Conservation (phyloP, 1,140 invertebrate species). For the Samia ricini region DNA sequence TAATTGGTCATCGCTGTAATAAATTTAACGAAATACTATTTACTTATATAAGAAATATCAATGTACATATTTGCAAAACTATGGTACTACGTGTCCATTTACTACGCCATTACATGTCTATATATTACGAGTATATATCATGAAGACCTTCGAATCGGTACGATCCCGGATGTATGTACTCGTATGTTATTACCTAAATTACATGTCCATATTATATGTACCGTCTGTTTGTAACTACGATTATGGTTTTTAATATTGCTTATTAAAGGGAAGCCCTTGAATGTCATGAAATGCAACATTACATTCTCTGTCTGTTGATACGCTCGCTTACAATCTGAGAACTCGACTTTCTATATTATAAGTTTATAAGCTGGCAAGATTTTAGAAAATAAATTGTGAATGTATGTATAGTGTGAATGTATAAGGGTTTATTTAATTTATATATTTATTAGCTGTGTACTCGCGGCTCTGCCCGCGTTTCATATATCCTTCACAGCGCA, state of each 20-base stretch:
- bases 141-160: neutral
- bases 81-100: neutral
- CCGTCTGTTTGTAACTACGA: neutral
- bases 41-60: neutral
- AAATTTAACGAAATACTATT: conserved; percentile 8
- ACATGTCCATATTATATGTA: neutral
- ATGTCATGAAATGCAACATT: too few species aligned
- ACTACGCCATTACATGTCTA: neutral
- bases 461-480: too few species aligned
- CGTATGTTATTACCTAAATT: too few species aligned
- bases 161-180: neutral
- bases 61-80: neutral
- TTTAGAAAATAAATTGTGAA: too few species aligned
- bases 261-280: neutral
- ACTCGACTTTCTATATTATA: too few species aligned
- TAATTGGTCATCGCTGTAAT: conserved; percentile 8
- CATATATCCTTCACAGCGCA: too few species aligned
- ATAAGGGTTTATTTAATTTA: too few species aligned
- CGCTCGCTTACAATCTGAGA: too few species aligned
- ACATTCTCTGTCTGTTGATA: too few species aligned
- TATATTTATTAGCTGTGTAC: too few species aligned
- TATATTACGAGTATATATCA: neutral
- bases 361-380: too few species aligned
- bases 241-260: neutral
- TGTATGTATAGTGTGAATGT: too few species aligned